These are phyloP conservation scores for Oxyscelio sp. DNA, from an alignment of 2,888 invertebrate genomes.

Conservation along the genomic window DNA sequence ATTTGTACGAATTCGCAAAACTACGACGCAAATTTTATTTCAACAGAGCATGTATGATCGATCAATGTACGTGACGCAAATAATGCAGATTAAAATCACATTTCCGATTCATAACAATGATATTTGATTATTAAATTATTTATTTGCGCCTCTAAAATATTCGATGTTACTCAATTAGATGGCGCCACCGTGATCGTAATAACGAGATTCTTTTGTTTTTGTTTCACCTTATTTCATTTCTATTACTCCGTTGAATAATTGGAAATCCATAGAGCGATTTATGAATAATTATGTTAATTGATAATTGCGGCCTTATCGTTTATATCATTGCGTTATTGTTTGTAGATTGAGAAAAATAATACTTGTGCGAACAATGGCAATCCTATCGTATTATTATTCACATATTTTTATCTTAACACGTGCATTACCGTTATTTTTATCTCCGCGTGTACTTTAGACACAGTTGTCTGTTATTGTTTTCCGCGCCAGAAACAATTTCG, in stretches of 20 bases:
- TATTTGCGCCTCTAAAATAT: no score
- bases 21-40: no score
- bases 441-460: slow-evolving; percentile 68
- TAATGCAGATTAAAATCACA: no score
- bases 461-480: slow-evolving; percentile 68
- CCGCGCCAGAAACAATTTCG: slow-evolving; percentile 59
- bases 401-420: slow-evolving; percentile 64
- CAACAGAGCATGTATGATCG: no score
- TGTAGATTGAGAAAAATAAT: slow-evolving; percentile 47
- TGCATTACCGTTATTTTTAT: slow-evolving; percentile 72
- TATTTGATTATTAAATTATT: no score
- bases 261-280: not conserved
- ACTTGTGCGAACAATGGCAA: slow-evolving; percentile 59
- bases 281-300: slow-evolving; percentile 45
- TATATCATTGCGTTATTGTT: slow-evolving; percentile 57
- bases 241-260: not conserved
- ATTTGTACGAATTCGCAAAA: no score
- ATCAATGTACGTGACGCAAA: no score
- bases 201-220: no score
- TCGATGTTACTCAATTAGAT: no score
- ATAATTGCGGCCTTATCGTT: slow-evolving; percentile 36
- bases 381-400: slow-evolving; percentile 61
- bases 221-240: not conserved
- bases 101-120: no score
- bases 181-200: no score